phyloP scores from a whole-genome alignment of 2,113 vertebrate genomes.

The Eira barbara region DNA sequence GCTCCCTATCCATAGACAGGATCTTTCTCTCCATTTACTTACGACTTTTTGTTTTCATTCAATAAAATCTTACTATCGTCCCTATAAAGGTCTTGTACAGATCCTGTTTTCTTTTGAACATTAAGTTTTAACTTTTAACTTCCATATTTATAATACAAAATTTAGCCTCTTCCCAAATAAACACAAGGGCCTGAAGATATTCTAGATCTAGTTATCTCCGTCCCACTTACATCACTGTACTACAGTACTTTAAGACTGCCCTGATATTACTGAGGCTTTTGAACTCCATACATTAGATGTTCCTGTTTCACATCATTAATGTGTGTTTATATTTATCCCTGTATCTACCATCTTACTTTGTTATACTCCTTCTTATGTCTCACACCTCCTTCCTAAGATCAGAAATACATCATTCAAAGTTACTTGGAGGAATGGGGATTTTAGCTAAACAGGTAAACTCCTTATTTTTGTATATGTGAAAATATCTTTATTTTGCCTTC shows the following conservation, averaged over 20 bases:
- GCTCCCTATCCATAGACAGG: background rate
- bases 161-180: background rate
- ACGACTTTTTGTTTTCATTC: background rate
- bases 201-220: background rate
- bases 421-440: background rate
- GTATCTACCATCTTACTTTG: background rate
- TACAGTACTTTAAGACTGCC: background rate
- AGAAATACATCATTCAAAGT: background rate
- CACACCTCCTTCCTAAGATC: background rate
- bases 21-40: background rate
- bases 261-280: background rate
- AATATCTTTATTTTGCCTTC: background rate
- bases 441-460: background rate
- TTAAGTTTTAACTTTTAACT: conserved; percentile 33
- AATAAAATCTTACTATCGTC: background rate
- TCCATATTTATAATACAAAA: background rate
- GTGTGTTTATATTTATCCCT: background rate
- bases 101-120: background rate
- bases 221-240: background rate
- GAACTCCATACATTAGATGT: background rate
- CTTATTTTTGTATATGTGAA: background rate
- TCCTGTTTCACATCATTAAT: conserved; percentile 3
- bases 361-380: background rate
- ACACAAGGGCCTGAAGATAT: background rate
- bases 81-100: background rate